Evolutionary conservation across 2,888 invertebrate species (phyloP).

Genomic region (Hypolimnas misippus): DNA sequence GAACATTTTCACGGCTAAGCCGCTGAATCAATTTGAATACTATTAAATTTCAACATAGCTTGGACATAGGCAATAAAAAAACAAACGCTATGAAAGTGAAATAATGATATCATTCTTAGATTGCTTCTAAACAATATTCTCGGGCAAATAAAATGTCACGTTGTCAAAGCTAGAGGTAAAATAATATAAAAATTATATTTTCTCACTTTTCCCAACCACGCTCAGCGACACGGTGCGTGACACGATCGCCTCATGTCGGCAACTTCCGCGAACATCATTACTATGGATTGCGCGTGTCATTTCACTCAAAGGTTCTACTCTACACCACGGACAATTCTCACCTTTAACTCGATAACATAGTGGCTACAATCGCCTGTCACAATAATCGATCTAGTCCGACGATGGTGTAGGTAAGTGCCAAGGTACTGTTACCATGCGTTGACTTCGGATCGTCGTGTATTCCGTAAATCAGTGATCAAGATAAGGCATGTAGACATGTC

Average conservation of each 20-base stretch:
- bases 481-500: constrained; percentile 43
- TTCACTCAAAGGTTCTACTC: constrained; percentile 43
- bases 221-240: constrained; percentile 45
- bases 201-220: constrained; percentile 23
- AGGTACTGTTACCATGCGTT: constrained; percentile 39
- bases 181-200: not conserved
- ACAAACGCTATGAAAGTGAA: too few relatives aligned
- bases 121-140: too few relatives aligned
- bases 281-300: constrained; percentile 59
- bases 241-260: constrained; percentile 48
- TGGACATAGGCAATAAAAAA: not conserved
- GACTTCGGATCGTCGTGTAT: constrained; percentile 26
- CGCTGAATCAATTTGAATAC: too few relatives aligned
- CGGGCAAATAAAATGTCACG: too few relatives aligned
- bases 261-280: constrained; percentile 68
- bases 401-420: constrained; percentile 22
- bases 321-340: constrained; percentile 7
- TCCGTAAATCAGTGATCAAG: constrained; percentile 39
- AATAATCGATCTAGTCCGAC: not conserved
- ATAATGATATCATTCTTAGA: too few relatives aligned
- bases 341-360: constrained; percentile 14
- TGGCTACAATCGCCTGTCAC: constrained; percentile 15
- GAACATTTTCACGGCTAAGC: too few relatives aligned
- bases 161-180: too few relatives aligned
- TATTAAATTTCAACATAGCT: not conserved